These are phyloP conservation scores for Bombus superbus DNA, from an alignment of 1,140 invertebrate species.

Conservation along the genomic window DNA sequence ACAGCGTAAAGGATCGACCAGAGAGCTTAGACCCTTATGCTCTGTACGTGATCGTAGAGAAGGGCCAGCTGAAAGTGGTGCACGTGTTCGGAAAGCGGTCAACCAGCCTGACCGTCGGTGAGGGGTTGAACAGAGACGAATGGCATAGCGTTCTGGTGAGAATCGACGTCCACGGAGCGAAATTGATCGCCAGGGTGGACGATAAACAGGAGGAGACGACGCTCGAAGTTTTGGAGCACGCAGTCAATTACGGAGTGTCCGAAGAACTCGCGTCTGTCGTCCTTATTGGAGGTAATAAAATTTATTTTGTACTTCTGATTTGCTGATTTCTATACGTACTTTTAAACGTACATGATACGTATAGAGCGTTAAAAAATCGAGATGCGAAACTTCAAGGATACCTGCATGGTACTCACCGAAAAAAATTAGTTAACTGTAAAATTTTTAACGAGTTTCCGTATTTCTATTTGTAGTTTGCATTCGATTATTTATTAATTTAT, in stretches of 20 bases:
- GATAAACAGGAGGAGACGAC: constrained; percentile 90
- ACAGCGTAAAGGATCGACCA: constrained; percentile 92
- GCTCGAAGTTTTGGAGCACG: constrained; percentile 90
- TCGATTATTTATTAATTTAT: no score
- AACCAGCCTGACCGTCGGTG: constrained; percentile 92
- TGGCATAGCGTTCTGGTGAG: constrained; percentile 94
- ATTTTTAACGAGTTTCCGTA: no score
- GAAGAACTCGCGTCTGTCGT: constrained; percentile 93
- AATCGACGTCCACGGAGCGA: constrained; percentile 92
- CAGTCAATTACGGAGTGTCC: constrained; percentile 92
- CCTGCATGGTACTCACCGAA: no score
- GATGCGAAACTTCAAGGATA: no score
- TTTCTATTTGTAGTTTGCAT: no score
- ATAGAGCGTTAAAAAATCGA: no score
- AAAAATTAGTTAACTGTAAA: no score
- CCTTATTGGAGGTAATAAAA: constrained; percentile 91
- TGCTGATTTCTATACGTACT: no score
- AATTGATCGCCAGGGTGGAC: constrained; percentile 92
- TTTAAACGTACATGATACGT: no score
- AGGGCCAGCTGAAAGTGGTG: constrained; percentile 94
- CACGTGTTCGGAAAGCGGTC: constrained; percentile 94
- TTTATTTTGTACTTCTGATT: neutral
- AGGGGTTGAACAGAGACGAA: constrained; percentile 93
- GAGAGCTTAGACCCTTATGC: constrained; percentile 91
- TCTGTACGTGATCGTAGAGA: constrained; percentile 94